phyloP scores from a whole-genome alignment of 2,113 vertebrate genomes.

The Apus apus region DNA sequence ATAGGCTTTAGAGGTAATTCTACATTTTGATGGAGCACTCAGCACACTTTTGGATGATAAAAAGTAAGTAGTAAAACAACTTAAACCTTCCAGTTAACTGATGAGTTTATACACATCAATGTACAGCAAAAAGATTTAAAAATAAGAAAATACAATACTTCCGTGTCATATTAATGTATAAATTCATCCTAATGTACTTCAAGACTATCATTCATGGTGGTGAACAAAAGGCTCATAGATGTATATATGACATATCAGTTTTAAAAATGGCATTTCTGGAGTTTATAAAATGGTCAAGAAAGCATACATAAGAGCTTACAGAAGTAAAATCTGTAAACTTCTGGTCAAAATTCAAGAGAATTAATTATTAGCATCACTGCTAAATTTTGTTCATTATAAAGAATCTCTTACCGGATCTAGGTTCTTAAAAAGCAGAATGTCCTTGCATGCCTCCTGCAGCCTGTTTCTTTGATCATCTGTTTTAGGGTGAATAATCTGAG shows the following conservation, averaged over 20 bases:
- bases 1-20: not conserved
- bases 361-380: not conserved
- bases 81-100: not conserved
- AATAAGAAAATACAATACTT: not conserved
- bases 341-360: not conserved
- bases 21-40: not conserved
- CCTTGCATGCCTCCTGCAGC: conserved; percentile 95
- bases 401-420: conserved; percentile 89
- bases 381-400: not conserved
- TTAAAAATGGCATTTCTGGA: not conserved
- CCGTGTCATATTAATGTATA: not conserved
- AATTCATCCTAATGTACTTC: not conserved
- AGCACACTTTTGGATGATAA: not conserved
- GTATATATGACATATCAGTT: fast-evolving
- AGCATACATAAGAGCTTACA: not conserved
- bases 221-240: not conserved
- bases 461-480: conserved; percentile 97
- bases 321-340: not conserved
- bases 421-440: conserved; percentile 98
- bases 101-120: not conserved
- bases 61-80: not conserved
- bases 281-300: not conserved
- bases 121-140: not conserved
- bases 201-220: not conserved
- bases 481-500: conserved; percentile 95